Conservation (phyloP, 2,888 invertebrate genomes). For the Acanthosepion lycidas region DNA sequence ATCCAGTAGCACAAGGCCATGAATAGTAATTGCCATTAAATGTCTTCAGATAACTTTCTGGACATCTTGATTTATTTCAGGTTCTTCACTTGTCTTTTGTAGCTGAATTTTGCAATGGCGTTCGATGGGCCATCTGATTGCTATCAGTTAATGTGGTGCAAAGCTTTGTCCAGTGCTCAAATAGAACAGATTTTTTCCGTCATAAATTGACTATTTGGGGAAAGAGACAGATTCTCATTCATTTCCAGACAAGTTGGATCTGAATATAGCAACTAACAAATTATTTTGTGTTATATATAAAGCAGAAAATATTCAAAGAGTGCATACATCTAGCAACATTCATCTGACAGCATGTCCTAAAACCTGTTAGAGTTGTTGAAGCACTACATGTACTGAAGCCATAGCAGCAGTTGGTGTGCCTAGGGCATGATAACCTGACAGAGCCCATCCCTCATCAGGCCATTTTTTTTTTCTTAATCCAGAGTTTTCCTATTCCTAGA, state of each 20-base stretch:
- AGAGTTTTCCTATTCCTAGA: too few relatives aligned
- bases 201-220: not conserved
- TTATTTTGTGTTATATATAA: not conserved
- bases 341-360: too few relatives aligned
- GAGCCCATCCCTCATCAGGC: too few relatives aligned
- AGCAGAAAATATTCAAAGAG: too few relatives aligned
- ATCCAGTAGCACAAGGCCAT: not conserved
- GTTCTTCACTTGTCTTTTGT: not conserved
- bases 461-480: too few relatives aligned
- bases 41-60: not conserved
- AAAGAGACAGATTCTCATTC: not conserved
- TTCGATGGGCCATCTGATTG: not conserved
- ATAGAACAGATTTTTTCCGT: not conserved
- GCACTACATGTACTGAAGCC: too few relatives aligned
- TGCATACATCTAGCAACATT: too few relatives aligned
- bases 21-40: slow-evolving; percentile 23
- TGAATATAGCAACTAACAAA: not conserved
- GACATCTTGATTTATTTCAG: not conserved
- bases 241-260: not conserved
- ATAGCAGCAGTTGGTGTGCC: too few relatives aligned
- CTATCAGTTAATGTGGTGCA: not conserved
- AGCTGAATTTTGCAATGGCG: not conserved
- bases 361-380: too few relatives aligned
- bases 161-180: not conserved
- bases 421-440: too few relatives aligned